Evolutionary conservation across 2,797 vertebrate species (phyloP).

Genomic region (Enteromius thamalakanensis): DNA sequence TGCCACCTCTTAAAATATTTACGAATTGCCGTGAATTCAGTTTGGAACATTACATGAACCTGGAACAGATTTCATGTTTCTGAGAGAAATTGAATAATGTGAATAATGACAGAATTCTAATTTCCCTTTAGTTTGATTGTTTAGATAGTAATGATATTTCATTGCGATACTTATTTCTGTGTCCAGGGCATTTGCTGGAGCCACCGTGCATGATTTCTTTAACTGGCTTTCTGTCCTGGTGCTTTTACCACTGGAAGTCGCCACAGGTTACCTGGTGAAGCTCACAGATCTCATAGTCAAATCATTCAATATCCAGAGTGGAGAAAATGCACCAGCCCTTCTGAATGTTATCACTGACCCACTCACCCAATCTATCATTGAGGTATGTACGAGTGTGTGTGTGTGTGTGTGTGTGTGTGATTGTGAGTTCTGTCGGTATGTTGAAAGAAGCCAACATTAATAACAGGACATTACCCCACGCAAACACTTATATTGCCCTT

Average conservation of each 20-base stretch:
- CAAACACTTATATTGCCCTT: conserved; percentile 8
- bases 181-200: conserved; percentile 90
- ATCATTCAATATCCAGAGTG: conserved; percentile 85
- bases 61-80: neutral
- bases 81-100: neutral
- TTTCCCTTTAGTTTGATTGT: too few species aligned
- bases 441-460: neutral
- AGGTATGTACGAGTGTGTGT: conserved; percentile 72
- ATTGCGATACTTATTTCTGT: neutral
- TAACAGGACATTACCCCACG: neutral
- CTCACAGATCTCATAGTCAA: conserved; percentile 83
- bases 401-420: neutral
- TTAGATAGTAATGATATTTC: neutral
- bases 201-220: conserved; percentile 96
- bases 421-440: neutral
- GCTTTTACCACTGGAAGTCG: conserved; percentile 87
- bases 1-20: too few species aligned
- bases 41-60: neutral
- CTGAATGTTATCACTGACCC: conserved; percentile 93
- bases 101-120: neutral
- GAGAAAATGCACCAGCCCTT: conserved; percentile 87
- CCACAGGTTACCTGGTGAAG: conserved; percentile 82
- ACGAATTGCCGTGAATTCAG: too few species aligned
- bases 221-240: conserved; percentile 95
- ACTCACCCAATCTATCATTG: conserved; percentile 87